These are phyloP conservation scores for Eulemur rubriventer DNA, from an alignment of 2,797 vertebrate species.

Conservation along the genomic window DNA sequence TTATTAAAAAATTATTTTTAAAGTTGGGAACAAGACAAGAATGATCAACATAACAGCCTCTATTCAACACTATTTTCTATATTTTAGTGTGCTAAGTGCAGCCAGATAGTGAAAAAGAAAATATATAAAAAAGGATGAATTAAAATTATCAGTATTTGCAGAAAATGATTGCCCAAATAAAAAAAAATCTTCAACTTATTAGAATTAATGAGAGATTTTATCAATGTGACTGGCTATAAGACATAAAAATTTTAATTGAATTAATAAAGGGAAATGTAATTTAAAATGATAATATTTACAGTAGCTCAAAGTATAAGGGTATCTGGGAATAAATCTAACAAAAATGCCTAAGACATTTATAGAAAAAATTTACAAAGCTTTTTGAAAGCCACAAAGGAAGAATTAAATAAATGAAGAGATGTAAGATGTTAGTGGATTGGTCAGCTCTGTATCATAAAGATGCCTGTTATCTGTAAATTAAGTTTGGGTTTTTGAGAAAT, in stretches of 20 bases:
- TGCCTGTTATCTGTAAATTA: background rate
- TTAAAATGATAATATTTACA: background rate
- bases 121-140: background rate
- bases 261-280: background rate
- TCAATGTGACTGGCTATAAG: background rate
- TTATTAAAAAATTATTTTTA: background rate
- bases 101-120: background rate
- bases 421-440: background rate
- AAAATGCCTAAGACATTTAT: background rate
- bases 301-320: background rate
- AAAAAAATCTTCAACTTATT: background rate
- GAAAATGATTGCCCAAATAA: background rate
- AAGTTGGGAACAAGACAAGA: background rate
- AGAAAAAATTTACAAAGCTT: conserved; percentile 6
- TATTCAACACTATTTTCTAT: background rate
- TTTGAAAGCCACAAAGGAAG: background rate
- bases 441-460: background rate
- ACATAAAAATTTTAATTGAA: background rate
- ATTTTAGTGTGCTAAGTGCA: background rate
- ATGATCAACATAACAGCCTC: background rate
- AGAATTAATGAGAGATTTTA: conserved; percentile 16
- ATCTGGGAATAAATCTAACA: background rate
- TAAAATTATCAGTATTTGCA: background rate
- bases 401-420: background rate
- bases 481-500: background rate